A percentile compares a stretch with the other conserved stretches of the same genome.
Conservation (phyloP, 2,113 vertebrate species). For the Vombatus ursinus region DNA sequence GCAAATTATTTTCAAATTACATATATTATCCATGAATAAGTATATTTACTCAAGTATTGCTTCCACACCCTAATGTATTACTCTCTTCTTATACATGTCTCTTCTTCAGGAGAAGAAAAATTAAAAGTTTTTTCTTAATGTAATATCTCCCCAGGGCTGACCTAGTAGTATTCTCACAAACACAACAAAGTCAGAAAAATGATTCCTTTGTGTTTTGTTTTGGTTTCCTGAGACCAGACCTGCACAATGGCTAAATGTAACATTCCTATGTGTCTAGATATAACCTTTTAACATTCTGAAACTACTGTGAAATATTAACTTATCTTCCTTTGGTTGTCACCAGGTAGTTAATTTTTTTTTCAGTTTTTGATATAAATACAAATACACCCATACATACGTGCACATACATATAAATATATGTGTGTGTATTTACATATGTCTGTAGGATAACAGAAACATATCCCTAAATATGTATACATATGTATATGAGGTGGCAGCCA, state of each 20-base stretch:
- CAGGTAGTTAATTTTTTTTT: neutral
- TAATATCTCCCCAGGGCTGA: neutral
- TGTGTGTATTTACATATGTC: neutral
- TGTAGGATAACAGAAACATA: neutral
- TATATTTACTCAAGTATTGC: neutral
- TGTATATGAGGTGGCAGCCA: neutral
- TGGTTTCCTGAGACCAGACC: constrained; percentile 51
- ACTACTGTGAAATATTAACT: neutral
- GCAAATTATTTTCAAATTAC: neutral
- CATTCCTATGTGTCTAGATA: neutral
- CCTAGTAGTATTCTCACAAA: neutral
- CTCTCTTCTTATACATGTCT: neutral
- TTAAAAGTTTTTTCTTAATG: neutral
- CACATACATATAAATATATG: neutral
- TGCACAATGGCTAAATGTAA: neutral
- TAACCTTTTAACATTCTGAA: neutral
- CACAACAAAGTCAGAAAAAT: neutral
- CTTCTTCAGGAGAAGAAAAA: neutral
- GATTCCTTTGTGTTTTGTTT: constrained; percentile 23
- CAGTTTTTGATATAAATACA: neutral
- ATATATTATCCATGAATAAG: neutral
- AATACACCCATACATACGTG: neutral
- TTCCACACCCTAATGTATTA: neutral
- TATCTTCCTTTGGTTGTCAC: neutral
- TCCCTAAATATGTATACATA: neutral